These are phyloP conservation scores for Circaetus gallicus DNA, from an alignment of 2,113 vertebrate genomes.

Conservation along the genomic window DNA sequence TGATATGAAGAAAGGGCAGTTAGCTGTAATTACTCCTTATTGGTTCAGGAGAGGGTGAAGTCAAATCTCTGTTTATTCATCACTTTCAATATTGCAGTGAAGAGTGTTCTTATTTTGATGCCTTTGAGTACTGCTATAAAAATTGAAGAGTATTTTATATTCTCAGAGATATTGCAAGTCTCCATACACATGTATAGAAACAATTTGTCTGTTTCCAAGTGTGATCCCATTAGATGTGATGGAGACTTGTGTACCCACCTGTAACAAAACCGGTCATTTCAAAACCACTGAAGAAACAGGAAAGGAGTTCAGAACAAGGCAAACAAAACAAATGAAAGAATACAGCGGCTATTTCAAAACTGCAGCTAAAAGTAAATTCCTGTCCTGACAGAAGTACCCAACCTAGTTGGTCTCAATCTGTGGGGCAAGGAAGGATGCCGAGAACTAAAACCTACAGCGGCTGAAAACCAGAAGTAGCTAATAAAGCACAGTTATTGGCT, in stretches of 20 bases:
- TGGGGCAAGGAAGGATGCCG: neutral
- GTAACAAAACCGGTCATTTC: neutral
- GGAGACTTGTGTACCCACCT: neutral
- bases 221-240: neutral
- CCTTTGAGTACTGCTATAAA: neutral
- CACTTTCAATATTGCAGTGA: neutral
- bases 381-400: neutral
- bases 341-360: neutral
- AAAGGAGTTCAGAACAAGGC: neutral
- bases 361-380: neutral
- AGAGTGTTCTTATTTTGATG: neutral
- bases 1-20: neutral
- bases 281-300: neutral
- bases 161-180: neutral
- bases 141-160: neutral
- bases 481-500: neutral
- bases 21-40: neutral
- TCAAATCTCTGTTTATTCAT: neutral
- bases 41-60: neutral
- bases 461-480: neutral
- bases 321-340: neutral
- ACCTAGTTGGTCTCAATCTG: neutral
- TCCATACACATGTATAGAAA: neutral
- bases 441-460: neutral
- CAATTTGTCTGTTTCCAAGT: neutral